phyloP scores from a whole-genome alignment of 2,113 vertebrate species.

The Prinia subflava region DNA sequence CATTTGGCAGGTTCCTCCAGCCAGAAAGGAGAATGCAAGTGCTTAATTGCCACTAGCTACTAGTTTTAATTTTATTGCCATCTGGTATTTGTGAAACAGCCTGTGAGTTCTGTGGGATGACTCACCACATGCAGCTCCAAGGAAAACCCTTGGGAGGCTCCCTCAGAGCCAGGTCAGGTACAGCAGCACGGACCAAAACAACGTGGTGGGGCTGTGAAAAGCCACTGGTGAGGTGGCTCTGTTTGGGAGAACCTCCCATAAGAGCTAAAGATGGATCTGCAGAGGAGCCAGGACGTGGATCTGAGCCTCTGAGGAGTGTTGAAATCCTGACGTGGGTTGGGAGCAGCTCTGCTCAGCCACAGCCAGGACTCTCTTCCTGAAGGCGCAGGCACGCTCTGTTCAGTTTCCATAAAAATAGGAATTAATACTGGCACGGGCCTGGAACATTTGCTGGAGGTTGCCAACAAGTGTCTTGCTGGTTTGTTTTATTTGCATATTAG shows the following conservation, averaged over 20 bases:
- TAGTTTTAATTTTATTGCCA: slow-evolving; percentile 51
- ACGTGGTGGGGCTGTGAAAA: not conserved
- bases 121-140: not conserved
- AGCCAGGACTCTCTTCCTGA: not conserved
- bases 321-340: accelerated
- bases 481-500: not conserved
- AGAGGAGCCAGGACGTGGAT: not conserved
- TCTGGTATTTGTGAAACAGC: slow-evolving; percentile 39
- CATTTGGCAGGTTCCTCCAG: not conserved
- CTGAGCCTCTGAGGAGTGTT: not conserved
- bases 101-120: slow-evolving; percentile 5
- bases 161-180: not conserved
- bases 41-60: slow-evolving; percentile 24
- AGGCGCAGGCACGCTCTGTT: not conserved
- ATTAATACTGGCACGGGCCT: not conserved
- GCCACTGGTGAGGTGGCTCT: not conserved
- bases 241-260: not conserved
- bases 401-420: not conserved
- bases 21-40: slow-evolving; percentile 17
- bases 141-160: not conserved
- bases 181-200: accelerated
- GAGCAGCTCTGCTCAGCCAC: not conserved
- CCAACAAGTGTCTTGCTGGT: not conserved
- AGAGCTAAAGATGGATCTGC: not conserved
- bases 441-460: not conserved